phyloP scores from a whole-genome alignment of 2,113 vertebrate genomes.

The Sinocyclocheilus rhinocerous region DNA sequence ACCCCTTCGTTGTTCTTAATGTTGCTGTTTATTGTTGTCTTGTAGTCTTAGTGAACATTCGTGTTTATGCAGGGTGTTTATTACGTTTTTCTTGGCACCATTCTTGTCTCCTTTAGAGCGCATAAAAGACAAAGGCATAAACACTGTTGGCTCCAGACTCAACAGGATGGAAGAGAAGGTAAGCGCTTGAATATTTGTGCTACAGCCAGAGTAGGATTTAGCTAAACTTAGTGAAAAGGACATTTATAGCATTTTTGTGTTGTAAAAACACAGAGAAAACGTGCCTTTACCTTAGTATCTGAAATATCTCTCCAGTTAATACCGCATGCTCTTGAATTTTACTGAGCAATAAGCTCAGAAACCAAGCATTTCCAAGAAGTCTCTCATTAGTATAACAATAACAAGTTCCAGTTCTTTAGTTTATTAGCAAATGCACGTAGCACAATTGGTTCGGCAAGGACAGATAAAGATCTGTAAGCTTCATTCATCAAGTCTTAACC shows the following conservation, averaged over 20 bases:
- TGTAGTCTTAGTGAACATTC: background rate
- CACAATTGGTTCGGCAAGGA: background rate
- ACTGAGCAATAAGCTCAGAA: background rate
- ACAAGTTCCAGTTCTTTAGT: background rate
- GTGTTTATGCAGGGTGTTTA: background rate
- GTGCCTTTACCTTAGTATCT: background rate
- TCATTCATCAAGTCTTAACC: slow-evolving; percentile 27
- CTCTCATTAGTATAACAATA: background rate
- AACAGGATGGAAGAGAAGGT: slow-evolving; percentile 95
- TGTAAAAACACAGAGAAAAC: background rate
- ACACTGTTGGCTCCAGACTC: slow-evolving; percentile 89
- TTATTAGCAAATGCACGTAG: background rate
- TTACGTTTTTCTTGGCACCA: background rate
- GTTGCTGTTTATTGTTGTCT: background rate
- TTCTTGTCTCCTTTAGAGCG: slow-evolving; percentile 76
- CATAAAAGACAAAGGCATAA: slow-evolving; percentile 87
- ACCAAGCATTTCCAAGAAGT: background rate
- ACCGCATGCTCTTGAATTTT: background rate
- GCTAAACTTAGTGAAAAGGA: background rate
- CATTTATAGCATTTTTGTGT: slow-evolving; percentile 25
- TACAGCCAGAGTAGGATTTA: too few species aligned
- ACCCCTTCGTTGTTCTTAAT: slow-evolving; percentile 47
- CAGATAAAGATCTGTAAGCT: slow-evolving; percentile 18
- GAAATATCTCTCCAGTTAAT: slow-evolving; percentile 14
- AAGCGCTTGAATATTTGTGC: slow-evolving; percentile 58